Evolutionary conservation across 2,797 vertebrate species (phyloP), one percentile per base, ranked within the genome.

Genomic region (Erethizon dorsatum): DNA sequence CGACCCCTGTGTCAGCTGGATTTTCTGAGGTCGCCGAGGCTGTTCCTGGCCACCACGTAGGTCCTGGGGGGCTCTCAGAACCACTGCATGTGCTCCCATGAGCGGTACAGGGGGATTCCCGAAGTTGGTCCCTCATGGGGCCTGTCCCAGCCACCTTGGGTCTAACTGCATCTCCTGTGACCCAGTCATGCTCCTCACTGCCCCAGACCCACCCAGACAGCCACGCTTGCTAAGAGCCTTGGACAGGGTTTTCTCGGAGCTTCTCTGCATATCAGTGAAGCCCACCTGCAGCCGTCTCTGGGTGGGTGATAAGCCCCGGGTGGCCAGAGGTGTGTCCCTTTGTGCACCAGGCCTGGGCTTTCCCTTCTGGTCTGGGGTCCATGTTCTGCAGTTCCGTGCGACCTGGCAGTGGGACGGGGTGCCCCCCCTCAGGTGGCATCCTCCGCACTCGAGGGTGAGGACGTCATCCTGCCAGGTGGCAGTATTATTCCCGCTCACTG

Each of bases 11-110:
- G 22, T 73, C 6, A 4, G 13, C 33, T 67, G 45, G 37, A 50
- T 14, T 82, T 71, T 24, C 91, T 2, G 56, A 85, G 80, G 6
- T 82, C 17, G 22, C 33, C 4, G 24, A 52, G 93, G 45, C 31
- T 33, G 20, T 52, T 15, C 11, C 5, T 11, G 5, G 41, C 9
- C 37, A 0, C 6, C 2, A 2, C 31, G 45, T 2, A 0, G 9
- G 22, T 7, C 47, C 17, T 52, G 24, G 1, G 61, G 54, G 18
- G 47, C 63, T 73, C 69, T 78, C n/a, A 3, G 75, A 86, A 11
- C 22, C 63, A 47, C 3, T 3, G 4, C 12, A 0, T n/a, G 37
- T 77, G 89, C 2, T 20, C 10, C 9, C 5, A 59, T n/a, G 52
- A 61, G 37, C 31, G 54, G 28, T 17, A 31, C 57, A 2, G 56